Evolutionary conservation across 2,797 vertebrate genomes (phyloP).

Genomic region (Oophaga sylvatica): DNA sequence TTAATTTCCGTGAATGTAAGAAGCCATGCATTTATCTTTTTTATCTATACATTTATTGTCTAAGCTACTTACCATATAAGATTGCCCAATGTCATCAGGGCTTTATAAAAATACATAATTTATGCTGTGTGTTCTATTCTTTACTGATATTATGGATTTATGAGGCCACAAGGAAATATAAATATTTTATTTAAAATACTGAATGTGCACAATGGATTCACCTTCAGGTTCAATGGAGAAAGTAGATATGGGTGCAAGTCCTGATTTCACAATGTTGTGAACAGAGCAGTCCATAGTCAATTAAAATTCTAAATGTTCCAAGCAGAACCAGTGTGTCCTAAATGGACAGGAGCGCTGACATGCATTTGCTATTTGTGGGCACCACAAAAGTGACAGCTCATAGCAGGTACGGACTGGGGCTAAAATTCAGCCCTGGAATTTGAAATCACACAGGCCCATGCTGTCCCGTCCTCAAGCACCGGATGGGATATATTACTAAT

Average conservation of each 20-base stretch:
- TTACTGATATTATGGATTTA: constrained; percentile 37
- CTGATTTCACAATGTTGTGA: background rate
- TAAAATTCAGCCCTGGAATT: no score
- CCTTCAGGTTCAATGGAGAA: background rate
- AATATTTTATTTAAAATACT: constrained; percentile 12
- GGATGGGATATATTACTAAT: no score
- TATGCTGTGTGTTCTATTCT: constrained; percentile 7
- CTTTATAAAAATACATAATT: constrained; percentile 49
- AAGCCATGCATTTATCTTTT: constrained; percentile 11
- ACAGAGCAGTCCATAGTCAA: background rate
- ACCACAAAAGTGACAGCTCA: background rate
- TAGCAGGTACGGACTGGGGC: no score
- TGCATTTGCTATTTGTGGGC: no score
- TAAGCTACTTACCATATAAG: constrained; percentile 20
- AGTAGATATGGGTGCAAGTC: background rate
- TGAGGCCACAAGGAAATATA: constrained; percentile 7
- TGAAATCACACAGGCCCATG: no score
- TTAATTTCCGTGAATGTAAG: background rate
- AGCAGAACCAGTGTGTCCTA: background rate
- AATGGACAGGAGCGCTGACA: background rate
- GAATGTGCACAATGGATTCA: background rate
- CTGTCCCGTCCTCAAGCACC: no score
- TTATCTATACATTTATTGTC: constrained; percentile 12
- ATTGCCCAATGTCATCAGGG: constrained; percentile 19
- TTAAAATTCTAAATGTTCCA: background rate